phyloP scores from a whole-genome alignment of 2,797 vertebrate genomes.

The Cyprinella venusta region DNA sequence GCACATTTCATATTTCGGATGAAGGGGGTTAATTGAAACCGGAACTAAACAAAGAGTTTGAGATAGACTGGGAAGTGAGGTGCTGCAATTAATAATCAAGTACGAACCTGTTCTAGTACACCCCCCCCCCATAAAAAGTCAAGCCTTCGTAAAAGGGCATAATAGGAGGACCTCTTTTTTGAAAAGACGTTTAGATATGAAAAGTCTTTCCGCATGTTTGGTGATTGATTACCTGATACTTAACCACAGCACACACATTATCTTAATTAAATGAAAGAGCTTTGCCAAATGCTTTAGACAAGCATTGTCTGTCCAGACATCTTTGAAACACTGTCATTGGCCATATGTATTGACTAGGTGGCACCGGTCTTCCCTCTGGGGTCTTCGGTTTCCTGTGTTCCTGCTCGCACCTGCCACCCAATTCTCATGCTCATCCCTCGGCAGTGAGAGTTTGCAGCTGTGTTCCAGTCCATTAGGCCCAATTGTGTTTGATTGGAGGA shows the following conservation, averaged over 20 bases:
- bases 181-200: neutral
- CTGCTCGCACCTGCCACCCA: conserved; percentile 54
- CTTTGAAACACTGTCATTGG: neutral
- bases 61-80: neutral
- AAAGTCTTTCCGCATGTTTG: neutral
- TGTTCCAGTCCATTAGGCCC: conserved; percentile 36
- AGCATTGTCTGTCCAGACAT: conserved; percentile 11
- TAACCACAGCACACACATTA: neutral
- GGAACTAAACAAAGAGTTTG: neutral
- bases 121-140: neutral
- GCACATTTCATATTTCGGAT: no score
- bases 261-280: conserved; percentile 12
- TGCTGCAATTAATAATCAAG: neutral
- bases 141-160: neutral
- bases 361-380: conserved; percentile 4
- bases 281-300: conserved; percentile 4
- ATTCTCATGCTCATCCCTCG: conserved; percentile 28
- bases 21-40: no score
- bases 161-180: neutral
- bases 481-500: conserved; percentile 43
- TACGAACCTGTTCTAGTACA: neutral
- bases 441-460: conserved; percentile 45
- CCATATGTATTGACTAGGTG: conserved; percentile 33
- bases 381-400: conserved; percentile 25
- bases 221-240: conserved; percentile 2